Conservation (phyloP, 2,113 vertebrate species). For the Pseudonaja textilis region DNA sequence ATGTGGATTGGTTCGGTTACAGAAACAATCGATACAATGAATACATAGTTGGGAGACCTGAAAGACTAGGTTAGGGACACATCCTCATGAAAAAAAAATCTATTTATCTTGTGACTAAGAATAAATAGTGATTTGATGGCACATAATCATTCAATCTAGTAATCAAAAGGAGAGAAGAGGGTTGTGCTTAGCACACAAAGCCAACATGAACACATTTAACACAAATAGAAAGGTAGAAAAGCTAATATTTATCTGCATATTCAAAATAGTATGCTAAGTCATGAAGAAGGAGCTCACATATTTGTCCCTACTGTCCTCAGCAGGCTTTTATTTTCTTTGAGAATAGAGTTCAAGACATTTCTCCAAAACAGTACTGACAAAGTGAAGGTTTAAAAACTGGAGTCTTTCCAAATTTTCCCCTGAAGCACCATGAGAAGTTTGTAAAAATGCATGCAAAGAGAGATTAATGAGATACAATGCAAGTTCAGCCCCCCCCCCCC, state of each 20-base stretch:
- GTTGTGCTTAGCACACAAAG: neutral
- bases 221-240: neutral
- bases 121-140: neutral
- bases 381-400: neutral
- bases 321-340: neutral
- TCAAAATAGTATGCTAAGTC: neutral
- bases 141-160: neutral
- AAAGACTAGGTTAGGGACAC: neutral
- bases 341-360: neutral
- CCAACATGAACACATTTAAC: neutral
- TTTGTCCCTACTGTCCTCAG: neutral
- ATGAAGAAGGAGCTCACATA: neutral
- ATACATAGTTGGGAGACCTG: neutral
- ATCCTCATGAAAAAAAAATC: neutral
- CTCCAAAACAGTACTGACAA: neutral
- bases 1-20: neutral
- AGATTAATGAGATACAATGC: slow-evolving; percentile 17
- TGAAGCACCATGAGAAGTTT: slow-evolving; percentile 24
- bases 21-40: neutral
- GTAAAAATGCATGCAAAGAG: slow-evolving; percentile 24
- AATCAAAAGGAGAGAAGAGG: neutral
- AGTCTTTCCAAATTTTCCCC: neutral
- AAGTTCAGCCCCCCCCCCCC: neutral
- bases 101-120: neutral
- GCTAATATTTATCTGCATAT: neutral